Conservation (phyloP, 1,140 invertebrate species). For the Rhynchophorus ferrugineus region DNA sequence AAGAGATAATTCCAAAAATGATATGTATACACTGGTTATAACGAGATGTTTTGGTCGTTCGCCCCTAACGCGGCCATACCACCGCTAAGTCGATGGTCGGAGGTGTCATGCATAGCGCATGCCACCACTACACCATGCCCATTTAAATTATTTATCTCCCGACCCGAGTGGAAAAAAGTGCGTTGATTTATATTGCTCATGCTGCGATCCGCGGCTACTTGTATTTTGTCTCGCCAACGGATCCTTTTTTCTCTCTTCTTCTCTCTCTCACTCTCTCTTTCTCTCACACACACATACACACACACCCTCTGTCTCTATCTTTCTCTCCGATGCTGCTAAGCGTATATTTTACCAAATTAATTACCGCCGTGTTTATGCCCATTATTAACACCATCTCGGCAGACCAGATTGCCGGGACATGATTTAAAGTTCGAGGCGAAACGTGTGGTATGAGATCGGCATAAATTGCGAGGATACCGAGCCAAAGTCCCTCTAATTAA, state of each 20-base stretch:
- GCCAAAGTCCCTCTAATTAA: not conserved
- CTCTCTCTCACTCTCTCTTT: slow-evolving; percentile 7
- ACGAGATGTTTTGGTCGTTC: no score
- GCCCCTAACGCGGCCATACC: not conserved
- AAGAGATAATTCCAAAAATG: no score
- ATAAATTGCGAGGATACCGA: not conserved
- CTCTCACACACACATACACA: no score
- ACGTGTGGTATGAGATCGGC: not conserved
- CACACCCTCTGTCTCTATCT: no score
- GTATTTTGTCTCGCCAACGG: slow-evolving; percentile 18
- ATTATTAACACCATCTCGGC: slow-evolving; percentile 19
- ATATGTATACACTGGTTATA: no score
- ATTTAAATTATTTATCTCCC: slow-evolving; percentile 9
- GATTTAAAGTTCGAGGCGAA: not conserved
- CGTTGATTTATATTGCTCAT: slow-evolving; percentile 13
- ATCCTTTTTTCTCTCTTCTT: slow-evolving; percentile 2
- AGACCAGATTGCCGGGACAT: slow-evolving; percentile 1
- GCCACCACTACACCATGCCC: slow-evolving; percentile 8
- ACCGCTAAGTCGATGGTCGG: not conserved
- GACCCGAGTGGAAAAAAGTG: slow-evolving; percentile 13
- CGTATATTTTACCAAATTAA: slow-evolving; percentile 21
- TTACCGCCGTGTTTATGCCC: slow-evolving; percentile 20
- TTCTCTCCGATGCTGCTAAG: not conserved
- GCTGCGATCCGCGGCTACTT: slow-evolving; percentile 21
- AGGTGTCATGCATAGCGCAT: slow-evolving; percentile 7